Percentiles rank a stretch among this genome's conserved stretches.
Evolutionary conservation across 2,888 invertebrate species (phyloP).

Genomic region (Andrena bicolor): DNA sequence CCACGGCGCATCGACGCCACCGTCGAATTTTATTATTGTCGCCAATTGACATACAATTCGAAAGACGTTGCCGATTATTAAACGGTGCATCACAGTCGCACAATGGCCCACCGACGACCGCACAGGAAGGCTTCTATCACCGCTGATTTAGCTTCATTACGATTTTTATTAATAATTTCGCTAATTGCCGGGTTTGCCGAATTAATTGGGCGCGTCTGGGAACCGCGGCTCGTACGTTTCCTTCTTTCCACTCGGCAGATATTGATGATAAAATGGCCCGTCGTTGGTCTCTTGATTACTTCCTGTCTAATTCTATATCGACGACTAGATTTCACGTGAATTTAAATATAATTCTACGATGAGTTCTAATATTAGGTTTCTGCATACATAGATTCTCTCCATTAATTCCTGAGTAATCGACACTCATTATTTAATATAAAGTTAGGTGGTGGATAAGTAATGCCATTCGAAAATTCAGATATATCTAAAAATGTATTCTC

Average conservation of each 20-base stretch:
- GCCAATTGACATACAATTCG: slow-evolving; percentile 78
- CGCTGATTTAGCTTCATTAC: slow-evolving; percentile 82
- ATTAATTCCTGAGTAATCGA: background rate
- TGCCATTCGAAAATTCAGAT: too few relatives aligned
- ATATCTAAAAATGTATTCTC: too few relatives aligned
- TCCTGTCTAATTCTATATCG: background rate
- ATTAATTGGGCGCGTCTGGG: slow-evolving; percentile 80
- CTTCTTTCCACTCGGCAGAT: background rate
- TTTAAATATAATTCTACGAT: background rate
- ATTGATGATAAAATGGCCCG: background rate
- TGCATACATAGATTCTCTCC: background rate
- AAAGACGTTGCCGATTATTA: slow-evolving; percentile 75
- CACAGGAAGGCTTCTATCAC: slow-evolving; percentile 84
- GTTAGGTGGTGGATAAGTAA: too few relatives aligned
- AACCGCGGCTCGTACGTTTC: slow-evolving; percentile 63
- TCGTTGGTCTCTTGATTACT: background rate
- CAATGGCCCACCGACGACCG: slow-evolving; percentile 77
- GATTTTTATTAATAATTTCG: slow-evolving; percentile 82
- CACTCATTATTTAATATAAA: too few relatives aligned
- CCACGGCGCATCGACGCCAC: slow-evolving; percentile 47
- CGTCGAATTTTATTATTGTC: slow-evolving; percentile 70
- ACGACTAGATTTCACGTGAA: background rate
- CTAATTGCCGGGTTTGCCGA: slow-evolving; percentile 81
- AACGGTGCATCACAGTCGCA: slow-evolving; percentile 66
- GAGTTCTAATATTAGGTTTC: background rate